Percentiles rank a stretch among this genome's conserved stretches.
Conservation (phyloP, 2,113 vertebrate species). For the Rhegmatorhina hoffmannsi region DNA sequence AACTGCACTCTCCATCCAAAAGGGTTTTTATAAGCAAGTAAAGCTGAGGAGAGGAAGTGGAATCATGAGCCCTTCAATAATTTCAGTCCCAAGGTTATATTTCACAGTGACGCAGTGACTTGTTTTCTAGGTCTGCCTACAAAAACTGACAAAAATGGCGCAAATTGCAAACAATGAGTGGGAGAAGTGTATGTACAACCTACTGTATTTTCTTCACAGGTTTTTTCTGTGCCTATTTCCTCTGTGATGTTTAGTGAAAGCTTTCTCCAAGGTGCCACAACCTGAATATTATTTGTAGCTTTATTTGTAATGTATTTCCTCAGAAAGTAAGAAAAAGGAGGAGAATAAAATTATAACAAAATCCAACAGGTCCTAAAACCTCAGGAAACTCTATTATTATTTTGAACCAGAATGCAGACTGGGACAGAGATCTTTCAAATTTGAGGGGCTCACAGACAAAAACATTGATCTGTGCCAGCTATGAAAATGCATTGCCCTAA, state of each 20-base stretch:
- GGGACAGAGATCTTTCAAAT: not conserved
- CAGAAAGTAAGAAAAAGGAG: conserved; percentile 39
- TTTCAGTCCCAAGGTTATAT: not conserved
- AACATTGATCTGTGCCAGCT: not conserved
- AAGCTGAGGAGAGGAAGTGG: not conserved
- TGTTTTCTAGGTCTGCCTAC: conserved; percentile 21
- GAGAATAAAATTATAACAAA: not conserved
- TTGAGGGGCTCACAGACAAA: not conserved
- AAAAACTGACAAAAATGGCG: not conserved
- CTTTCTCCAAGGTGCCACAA: conserved; percentile 13
- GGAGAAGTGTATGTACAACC: conserved; percentile 35
- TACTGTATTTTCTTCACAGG: conserved; percentile 47
- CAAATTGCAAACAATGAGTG: conserved; percentile 27
- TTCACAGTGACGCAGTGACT: not conserved
- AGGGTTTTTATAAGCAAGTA: not conserved
- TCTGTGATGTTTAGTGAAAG: conserved; percentile 10
- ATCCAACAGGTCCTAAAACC: not conserved
- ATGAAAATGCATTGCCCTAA: not conserved
- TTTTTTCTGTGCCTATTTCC: conserved; percentile 26
- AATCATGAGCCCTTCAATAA: not conserved
- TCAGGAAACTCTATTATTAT: not conserved
- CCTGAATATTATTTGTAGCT: not conserved
- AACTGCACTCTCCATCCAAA: not conserved
- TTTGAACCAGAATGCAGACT: not conserved
- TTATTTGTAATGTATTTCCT: conserved; percentile 18